Evolutionary conservation across 2,797 vertebrate species (phyloP), one percentile per base, ranked within the genome.

Genomic region (Chelon labrosus): DNA sequence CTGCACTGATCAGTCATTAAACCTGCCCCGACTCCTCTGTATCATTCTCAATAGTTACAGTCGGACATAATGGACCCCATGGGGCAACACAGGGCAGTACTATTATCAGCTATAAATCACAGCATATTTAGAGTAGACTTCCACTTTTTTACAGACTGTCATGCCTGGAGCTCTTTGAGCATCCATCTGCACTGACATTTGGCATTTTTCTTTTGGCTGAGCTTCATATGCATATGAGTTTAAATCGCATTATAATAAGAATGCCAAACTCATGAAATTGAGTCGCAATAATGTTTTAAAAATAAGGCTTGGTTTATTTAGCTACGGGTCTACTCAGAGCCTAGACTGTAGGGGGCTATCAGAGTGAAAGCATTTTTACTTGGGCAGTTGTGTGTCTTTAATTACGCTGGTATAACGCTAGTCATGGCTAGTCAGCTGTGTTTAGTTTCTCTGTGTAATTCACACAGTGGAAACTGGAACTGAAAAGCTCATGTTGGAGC

Each of bases 81-180:
- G 79, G 82, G 83, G 76, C 82, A 14, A 54, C 41, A 37, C 50
- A 13, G 65, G 68, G 66, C 60, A 58, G n/a, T 57, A 20, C 19
- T 7, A 66, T 65, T 31, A 66, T 73, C 44, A 51, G 68, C 83
- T 9, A 50, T 84, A 89, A 88, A 85, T 89, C 62, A 77, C 68
- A 53, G 56, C 11, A 22, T 56, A 86, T 68, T 80, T 85, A 82
- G 71, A 77, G 46, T 1, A 8, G 46, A 7, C 46, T 19, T 47
- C 75, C 54, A 25, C 46, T 61, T 70, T 80, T 73, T 68, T 46
- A 72, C 22, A 51, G 67, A 35, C 58, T 17, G 54, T 61, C 62
- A 46, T 46, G 82, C 77, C 31, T 80, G 62, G 25, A 75, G 81
- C 71, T 83, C 77, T 74, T 65, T 51, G 49, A 56, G 64, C 55